phyloP scores from a whole-genome alignment of 2,113 vertebrate species.

The Atrichornis clamosus region DNA sequence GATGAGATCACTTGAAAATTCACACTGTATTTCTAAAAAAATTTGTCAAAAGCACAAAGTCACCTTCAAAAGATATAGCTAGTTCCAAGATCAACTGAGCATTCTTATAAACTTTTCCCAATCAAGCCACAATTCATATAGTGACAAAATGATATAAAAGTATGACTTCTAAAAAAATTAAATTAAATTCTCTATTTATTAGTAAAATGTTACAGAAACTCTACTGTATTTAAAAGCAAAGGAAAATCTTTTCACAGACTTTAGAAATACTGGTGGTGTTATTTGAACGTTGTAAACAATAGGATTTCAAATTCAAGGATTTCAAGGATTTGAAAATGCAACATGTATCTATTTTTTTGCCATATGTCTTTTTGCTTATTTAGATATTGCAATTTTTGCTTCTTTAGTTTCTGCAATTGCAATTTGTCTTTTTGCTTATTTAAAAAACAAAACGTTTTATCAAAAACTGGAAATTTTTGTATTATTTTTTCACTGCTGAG shows the following conservation, averaged over 20 bases:
- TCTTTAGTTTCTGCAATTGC: neutral
- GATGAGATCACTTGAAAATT: conserved; percentile 16
- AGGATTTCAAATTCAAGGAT: neutral
- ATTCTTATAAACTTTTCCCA: neutral
- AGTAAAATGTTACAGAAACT: neutral
- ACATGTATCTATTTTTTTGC: neutral
- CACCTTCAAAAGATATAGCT: neutral
- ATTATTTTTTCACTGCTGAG: neutral
- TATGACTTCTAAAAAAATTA: neutral
- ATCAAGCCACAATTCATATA: neutral
- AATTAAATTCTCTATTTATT: neutral
- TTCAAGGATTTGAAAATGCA: neutral
- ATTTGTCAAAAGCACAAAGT: neutral
- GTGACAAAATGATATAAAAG: neutral
- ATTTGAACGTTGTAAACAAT: neutral
- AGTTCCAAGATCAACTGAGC: neutral
- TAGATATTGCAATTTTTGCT: neutral
- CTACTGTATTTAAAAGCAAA: neutral
- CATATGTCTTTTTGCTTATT: neutral
- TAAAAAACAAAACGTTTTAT: neutral
- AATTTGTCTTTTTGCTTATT: neutral
- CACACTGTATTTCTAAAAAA: neutral
- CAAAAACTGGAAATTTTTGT: neutral
- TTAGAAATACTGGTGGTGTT: neutral
- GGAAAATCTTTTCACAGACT: neutral